Evolutionary conservation across 2,888 invertebrate genomes (phyloP), one percentile per base, ranked within the genome.

Genomic region (Melolontha melolontha): DNA sequence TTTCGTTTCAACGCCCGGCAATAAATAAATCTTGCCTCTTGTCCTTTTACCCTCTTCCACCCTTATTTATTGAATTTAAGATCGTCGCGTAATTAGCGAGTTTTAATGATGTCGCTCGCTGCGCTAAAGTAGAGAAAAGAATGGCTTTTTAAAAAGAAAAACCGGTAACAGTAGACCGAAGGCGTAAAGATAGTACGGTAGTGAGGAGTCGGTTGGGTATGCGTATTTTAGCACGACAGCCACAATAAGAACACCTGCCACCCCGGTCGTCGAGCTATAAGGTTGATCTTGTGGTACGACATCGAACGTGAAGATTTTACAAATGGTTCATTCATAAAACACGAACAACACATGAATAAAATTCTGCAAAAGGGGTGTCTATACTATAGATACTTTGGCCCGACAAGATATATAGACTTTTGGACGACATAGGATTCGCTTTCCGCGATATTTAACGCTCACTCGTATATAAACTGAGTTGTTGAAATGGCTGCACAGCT

Each of bases 291-390:
- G 79, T 76, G 78, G 81, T 80, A 79, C 77, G 80, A 80, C 81
- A 54, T 59, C 55, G 69, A 40, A 69, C 69, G 69, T 69, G 69
- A 66, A 40, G 44, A 62, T 51, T 59, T 69, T 69, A 66, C 69
- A 63, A 69, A 83, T 82, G 79, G 81, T 80, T 80, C 79, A 81
- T 82, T 82, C 82, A 80, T 82, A 82, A 82, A 83, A 82, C 82
- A 82, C 80, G 82, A 82, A 82, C 79, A 78, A 79, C 79, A 79
- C 79, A 80, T 79, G 80, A 80, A 80, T 79, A 80, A 79, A 69
- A 67, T 64, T 66, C 42, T 27, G 22, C n/a, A 44, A 62, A 70
- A 73, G 73, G 70, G 73, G 71, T 70, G 71, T 70, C 70, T 72
- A 69, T 64, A 57, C 10, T 34, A 34, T 34, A 34, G 34, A 34